A percentile compares a stretch with the other conserved stretches of the same genome.
phyloP scores from a whole-genome alignment of 2,113 vertebrate species.

The Boleophthalmus pectinirostris region DNA sequence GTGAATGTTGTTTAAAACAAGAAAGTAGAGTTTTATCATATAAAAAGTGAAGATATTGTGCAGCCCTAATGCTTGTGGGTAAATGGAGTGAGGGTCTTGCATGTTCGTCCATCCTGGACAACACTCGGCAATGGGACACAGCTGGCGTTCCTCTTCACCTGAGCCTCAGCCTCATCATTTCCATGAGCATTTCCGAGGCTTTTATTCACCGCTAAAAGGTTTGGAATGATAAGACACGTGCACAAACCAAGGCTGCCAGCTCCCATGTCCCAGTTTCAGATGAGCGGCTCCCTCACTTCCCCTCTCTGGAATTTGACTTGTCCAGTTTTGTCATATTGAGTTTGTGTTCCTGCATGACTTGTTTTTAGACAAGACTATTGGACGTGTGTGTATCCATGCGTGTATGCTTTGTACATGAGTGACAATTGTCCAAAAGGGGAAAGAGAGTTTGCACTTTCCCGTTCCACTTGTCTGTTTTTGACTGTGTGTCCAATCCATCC shows the following conservation, averaged over 20 bases:
- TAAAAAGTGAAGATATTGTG: neutral
- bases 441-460: constrained; percentile 53
- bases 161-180: constrained; percentile 6
- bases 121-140: constrained; percentile 35
- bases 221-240: constrained; percentile 6
- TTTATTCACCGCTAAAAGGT: neutral
- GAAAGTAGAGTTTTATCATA: neutral
- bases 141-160: constrained; percentile 36
- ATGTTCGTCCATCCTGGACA: constrained; percentile 34
- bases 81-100: constrained; percentile 21
- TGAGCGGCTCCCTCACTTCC: constrained; percentile 3
- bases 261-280: constrained; percentile 29
- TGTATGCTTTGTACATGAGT: constrained; percentile 33
- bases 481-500: constrained; percentile 34
- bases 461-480: constrained; percentile 44
- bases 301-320: constrained; percentile 31
- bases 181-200: constrained; percentile 1
- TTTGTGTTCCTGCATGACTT: constrained; percentile 60
- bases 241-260: constrained; percentile 39
- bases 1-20: neutral
- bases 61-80: constrained; percentile 3
- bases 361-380: constrained; percentile 12
- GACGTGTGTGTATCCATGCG: constrained; percentile 34
- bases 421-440: constrained; percentile 37
- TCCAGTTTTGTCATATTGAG: constrained; percentile 27